Conservation (phyloP, 2,797 vertebrate genomes). For the Alauda arvensis region DNA sequence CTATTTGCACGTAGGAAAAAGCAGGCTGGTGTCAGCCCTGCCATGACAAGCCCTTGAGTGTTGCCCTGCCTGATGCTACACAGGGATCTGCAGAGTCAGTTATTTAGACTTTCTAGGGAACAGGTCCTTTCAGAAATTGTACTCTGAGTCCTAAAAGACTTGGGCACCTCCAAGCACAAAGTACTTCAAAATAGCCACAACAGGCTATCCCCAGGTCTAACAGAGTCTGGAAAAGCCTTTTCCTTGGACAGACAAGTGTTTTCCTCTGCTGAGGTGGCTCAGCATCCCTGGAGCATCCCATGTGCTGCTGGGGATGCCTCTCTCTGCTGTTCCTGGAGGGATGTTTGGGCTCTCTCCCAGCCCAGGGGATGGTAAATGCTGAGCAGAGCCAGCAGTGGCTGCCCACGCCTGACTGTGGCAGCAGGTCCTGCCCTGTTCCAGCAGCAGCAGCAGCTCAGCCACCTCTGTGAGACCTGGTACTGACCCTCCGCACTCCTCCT, state of each 20-base stretch:
- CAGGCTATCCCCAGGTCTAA: not conserved
- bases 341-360: not conserved
- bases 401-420: not conserved
- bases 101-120: not conserved
- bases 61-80: not conserved
- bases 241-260: fast-evolving
- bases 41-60: not conserved
- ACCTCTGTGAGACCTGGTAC: not conserved
- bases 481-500: not conserved
- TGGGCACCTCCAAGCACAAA: not conserved
- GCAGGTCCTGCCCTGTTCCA: not conserved
- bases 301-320: not conserved
- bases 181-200: not conserved
- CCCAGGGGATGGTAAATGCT: not conserved
- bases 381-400: not conserved
- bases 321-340: fast-evolving
- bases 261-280: not conserved
- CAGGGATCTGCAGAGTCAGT: not conserved
- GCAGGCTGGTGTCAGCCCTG: not conserved
- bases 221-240: not conserved
- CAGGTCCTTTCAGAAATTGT: not conserved
- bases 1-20: not conserved
- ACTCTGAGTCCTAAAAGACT: not conserved
- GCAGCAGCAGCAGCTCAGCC: not conserved
- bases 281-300: not conserved